These are phyloP conservation scores for Mallotus villosus DNA, from an alignment of 2,797 vertebrate species.

Conservation along the genomic window DNA sequence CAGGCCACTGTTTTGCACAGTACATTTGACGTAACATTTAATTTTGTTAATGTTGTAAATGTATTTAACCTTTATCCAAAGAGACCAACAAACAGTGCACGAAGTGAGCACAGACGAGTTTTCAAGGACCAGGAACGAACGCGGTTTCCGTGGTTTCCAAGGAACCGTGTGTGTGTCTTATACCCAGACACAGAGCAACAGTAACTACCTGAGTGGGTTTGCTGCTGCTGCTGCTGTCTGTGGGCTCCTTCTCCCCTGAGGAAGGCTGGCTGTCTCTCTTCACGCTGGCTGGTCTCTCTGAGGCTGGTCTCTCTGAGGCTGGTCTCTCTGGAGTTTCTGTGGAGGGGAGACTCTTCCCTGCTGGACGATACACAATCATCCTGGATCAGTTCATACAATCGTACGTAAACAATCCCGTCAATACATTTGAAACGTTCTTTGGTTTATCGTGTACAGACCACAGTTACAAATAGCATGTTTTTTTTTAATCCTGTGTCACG, in stretches of 20 bases:
- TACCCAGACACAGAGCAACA: background rate
- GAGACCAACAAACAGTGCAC: background rate
- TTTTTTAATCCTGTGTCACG: background rate
- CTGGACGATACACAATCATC: background rate
- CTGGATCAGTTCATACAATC: background rate
- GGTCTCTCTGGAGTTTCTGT: constrained; percentile 87
- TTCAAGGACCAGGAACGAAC: no score
- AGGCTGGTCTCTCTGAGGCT: constrained; percentile 80
- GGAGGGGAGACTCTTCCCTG: constrained; percentile 82
- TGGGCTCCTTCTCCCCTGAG: constrained; percentile 82
- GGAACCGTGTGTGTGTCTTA: background rate
- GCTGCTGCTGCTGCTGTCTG: constrained; percentile 77
- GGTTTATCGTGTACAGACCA: no score
- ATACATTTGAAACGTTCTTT: background rate
- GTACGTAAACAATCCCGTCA: no score
- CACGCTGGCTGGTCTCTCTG: constrained; percentile 79
- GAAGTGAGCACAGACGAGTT: no score
- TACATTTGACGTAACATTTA: no score
- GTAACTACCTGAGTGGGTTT: constrained; percentile 88
- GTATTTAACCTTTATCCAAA: background rate
- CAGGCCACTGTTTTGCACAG: no score
- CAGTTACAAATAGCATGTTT: no score
- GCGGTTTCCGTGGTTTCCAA: no score
- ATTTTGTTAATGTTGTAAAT: background rate
- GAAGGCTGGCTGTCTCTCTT: constrained; percentile 85